These are phyloP conservation scores for Halichoerus grypus DNA, from an alignment of 2,113 vertebrate genomes.

Conservation along the genomic window DNA sequence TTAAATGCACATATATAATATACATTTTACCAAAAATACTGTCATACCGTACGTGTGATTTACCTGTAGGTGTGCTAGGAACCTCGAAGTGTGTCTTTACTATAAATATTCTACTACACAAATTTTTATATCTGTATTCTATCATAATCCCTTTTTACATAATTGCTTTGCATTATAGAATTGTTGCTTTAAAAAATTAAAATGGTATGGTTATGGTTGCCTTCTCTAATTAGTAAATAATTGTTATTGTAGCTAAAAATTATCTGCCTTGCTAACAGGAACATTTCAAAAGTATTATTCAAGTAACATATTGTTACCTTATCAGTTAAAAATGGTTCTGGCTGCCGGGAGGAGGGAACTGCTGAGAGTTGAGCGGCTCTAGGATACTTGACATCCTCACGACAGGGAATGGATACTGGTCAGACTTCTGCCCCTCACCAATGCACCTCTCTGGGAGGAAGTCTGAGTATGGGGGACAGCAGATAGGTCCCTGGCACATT, in stretches of 20 bases:
- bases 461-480: no score
- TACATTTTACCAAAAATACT: not conserved
- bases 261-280: not conserved
- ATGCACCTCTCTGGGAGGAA: not conserved
- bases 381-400: not conserved
- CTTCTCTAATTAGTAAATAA: not conserved
- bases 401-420: no score
- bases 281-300: not conserved
- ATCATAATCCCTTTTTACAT: not conserved
- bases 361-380: not conserved
- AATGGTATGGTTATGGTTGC: not conserved
- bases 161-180: not conserved
- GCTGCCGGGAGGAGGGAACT: not conserved
- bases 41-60: accelerated
- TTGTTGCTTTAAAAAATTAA: constrained; percentile 20
- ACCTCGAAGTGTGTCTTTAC: not conserved
- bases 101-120: not conserved
- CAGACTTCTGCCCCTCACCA: not conserved
- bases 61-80: not conserved
- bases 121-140: not conserved
- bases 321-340: not conserved
- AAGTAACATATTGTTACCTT: not conserved
- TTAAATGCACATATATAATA: not conserved
- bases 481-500: not conserved
- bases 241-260: not conserved